Evolutionary conservation across 2,888 invertebrate species (phyloP).

Genomic region (Tetragonisca angustula): DNA sequence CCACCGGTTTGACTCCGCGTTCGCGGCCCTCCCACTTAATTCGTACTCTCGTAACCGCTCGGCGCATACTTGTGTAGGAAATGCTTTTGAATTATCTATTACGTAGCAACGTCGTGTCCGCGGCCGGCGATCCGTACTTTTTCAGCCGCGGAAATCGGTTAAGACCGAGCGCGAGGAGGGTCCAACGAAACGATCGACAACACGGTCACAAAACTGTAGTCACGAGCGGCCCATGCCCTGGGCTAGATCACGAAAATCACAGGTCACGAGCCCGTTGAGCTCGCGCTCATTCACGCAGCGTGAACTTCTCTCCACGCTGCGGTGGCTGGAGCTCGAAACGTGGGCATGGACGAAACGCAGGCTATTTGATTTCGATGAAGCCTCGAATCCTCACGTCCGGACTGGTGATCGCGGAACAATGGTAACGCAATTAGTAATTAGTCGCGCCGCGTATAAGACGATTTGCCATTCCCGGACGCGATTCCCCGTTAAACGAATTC

Average conservation of each 20-base stretch:
- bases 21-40: conserved; percentile 54
- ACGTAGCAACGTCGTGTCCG: conserved; percentile 61
- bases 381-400: background rate
- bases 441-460: background rate
- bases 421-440: conserved; percentile 7
- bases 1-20: background rate
- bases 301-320: background rate
- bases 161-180: conserved; percentile 31
- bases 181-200: conserved; percentile 11
- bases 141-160: conserved; percentile 33
- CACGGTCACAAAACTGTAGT: conserved; percentile 49
- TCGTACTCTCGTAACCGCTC: conserved; percentile 34
- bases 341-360: conserved; percentile 25
- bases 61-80: conserved; percentile 43
- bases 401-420: background rate
- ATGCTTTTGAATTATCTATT: conserved; percentile 69
- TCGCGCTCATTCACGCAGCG: conserved; percentile 13
- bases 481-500: background rate
- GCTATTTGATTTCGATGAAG: conserved; percentile 31
- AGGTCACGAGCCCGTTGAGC: conserved; percentile 13
- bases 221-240: conserved; percentile 26
- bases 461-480: background rate
- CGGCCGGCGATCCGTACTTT: conserved; percentile 43
- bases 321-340: background rate
- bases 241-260: conserved; percentile 46